These are phyloP conservation scores for Hydractinia symbiolongicarpus DNA, from an alignment of 30 jellyfish, hydroid and myxozoan species.

Conservation along the genomic window DNA sequence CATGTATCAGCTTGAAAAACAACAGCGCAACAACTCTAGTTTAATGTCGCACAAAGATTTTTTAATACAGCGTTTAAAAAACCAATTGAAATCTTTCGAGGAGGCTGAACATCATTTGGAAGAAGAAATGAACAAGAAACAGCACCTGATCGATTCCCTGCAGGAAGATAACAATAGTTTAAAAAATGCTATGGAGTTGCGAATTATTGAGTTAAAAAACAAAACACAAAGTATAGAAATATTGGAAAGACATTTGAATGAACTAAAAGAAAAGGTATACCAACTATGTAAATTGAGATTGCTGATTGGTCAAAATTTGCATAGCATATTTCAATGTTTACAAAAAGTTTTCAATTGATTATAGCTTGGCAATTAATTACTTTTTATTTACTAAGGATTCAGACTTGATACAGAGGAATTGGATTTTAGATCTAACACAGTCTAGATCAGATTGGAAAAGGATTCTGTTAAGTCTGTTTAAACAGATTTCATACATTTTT, in stretches of 20 bases:
- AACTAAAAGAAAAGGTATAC: conserved; percentile 26
- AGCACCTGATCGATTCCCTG: conserved; percentile 38
- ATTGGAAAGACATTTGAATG: conserved; percentile 32
- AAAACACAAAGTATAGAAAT: conserved; percentile 63
- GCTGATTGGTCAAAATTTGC: too few relatives aligned
- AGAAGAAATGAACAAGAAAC: conserved; percentile 50
- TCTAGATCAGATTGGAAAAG: too few relatives aligned
- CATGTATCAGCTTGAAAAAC: conserved; percentile 54
- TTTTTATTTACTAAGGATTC: too few relatives aligned
- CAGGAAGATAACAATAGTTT: conserved; percentile 44
- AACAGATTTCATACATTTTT: too few relatives aligned
- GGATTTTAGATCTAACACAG: too few relatives aligned
- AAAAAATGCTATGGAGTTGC: conserved; percentile 45
- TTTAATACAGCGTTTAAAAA: conserved; percentile 52
- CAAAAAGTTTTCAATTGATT: too few relatives aligned
- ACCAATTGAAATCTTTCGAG: conserved; percentile 40
- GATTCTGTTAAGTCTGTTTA: too few relatives aligned
- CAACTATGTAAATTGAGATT: background rate
- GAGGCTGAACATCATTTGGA: conserved; percentile 61
- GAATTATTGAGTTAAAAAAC: conserved; percentile 54
- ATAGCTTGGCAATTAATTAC: too few relatives aligned
- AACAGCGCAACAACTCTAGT: conserved; percentile 33
- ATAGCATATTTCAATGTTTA: too few relatives aligned
- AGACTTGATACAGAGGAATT: too few relatives aligned
- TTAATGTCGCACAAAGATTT: conserved; percentile 57